Conservation (phyloP, 2,888 invertebrate genomes). For the Pristionchus mayeri region DNA sequence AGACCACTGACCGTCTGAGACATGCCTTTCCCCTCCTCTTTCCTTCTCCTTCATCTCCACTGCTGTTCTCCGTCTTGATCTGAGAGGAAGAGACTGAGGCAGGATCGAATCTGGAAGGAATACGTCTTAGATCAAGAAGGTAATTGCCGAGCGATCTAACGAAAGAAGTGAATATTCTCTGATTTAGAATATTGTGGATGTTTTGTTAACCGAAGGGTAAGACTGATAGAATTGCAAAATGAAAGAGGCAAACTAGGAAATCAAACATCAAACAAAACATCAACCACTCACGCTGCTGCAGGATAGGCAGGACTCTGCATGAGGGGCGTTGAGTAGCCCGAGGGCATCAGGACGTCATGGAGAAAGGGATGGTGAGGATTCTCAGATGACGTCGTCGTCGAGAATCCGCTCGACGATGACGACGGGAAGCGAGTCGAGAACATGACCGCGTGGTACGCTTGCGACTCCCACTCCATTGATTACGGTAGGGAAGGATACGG, state of each 20-base stretch:
- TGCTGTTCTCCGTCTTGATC: slow-evolving; percentile 8
- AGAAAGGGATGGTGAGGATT: neutral
- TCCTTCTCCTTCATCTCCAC: slow-evolving; percentile 10
- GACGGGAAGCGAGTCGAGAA: neutral
- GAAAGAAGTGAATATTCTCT: too few species aligned
- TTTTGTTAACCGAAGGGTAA: too few species aligned
- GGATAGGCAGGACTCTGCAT: slow-evolving; percentile 47
- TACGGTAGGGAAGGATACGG: neutral
- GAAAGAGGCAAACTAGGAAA: too few species aligned
- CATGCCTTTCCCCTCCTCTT: slow-evolving; percentile 28
- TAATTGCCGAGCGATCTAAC: neutral
- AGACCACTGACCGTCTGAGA: slow-evolving; percentile 23
- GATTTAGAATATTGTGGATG: too few species aligned
- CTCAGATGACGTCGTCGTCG: neutral
- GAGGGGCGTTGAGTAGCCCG: slow-evolving; percentile 30
- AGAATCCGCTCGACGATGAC: neutral
- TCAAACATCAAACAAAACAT: neutral
- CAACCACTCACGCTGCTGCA: neutral
- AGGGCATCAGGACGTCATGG: slow-evolving; percentile 25
- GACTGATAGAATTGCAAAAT: too few species aligned
- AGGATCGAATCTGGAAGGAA: slow-evolving; percentile 3
- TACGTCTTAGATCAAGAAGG: neutral
- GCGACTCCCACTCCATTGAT: slow-evolving; percentile 37
- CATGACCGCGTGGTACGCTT: neutral
- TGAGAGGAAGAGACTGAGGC: neutral